Base-by-base conservation (phyloP, 2,113 vertebrate genomes). In the Pituophis catenifer region DNA sequence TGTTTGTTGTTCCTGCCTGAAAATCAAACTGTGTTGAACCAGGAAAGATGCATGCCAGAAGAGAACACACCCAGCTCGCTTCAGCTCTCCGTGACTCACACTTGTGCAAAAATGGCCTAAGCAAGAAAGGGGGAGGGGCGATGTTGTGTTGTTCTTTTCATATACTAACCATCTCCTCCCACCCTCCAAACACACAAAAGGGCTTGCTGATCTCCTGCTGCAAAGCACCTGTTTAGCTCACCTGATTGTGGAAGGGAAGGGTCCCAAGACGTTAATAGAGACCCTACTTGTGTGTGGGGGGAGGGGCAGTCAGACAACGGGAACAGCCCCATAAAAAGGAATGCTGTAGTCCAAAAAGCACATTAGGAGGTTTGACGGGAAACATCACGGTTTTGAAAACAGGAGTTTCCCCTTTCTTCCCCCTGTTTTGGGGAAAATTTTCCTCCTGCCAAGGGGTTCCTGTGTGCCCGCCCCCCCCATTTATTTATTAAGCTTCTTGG, bases 91-190 rank as follows among this genome's bases (percentile, higher is more conserved):
- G 53, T 94, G 95, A 96, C 53, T 96, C 94, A 94, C 0, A 48
- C 57, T 89, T 89, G 88, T 93, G 89, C 91, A 88, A 58, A 87
- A 92, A 88, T 88, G 91, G 93, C 94, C 94, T 21, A 92, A 55
- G 11, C 70, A 86, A 90, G 86, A 70, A 44, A 44, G 44, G 90
- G 93, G 65, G 86, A 87, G 87, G n/a, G 87, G 89, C 24, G 38
- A 93, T 87, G 50, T 94, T 88, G 90, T 91, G 44, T 94, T 89
- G 57, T 94, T 89, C 50, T 94, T 94, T 93, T 86, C 70, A 65
- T 0, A n/a, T 48, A 81, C 11, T 1, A 94, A 93, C 89, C 33
- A 81, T 19, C 75, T 38, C 33, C 2, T 38, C 7, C 17, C 17
- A 3, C 75, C 75, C 75, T 38, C 17, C 33, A 21, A 81, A 44